Evolutionary conservation across 2,797 vertebrate genomes (phyloP), one percentile per base, ranked within the genome.

Genomic region (Spinus olivaceus): DNA sequence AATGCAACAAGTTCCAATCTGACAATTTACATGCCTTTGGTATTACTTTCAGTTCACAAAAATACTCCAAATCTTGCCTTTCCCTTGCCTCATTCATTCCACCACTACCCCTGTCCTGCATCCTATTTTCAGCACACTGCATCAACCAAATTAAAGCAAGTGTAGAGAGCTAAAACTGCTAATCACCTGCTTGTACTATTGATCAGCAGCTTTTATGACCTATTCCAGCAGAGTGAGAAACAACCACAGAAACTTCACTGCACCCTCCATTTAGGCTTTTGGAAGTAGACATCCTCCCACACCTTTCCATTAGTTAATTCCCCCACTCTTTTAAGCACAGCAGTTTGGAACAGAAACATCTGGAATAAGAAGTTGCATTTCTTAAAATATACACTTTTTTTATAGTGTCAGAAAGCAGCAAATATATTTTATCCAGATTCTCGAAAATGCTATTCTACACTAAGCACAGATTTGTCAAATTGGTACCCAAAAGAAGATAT

Each of bases 121-220:
- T n/a, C 33, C 69, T 39, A 25, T 63, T 92, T 78, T 33, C 65
- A 91, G 51, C 47, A 73, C 21, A 21, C 19, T 19, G 23, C 67
- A 86, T 21, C 74, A 78, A 51, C 33, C 57, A 86, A 91, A 93
- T 84, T 70, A 72, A 81, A 73, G 70, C 22, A 53, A 42, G 37
- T 8, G n/a, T 35, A 71, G 35, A 54, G 42, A 77, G 60, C 22
- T 74, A 66, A 37, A 88, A 61, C 39, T 95, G 88, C 56, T 95
- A 65, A 93, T 94, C 88, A 78, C 92, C 79, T 81, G 57, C 81
- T 85, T 92, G 69, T 78, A 89, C 50, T 93, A 91, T 74, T 86
- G 88, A 94, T 91, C 79, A 88, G 72, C 27, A 69, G 70, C 80
- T 88, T 86, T 81, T 81, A 83, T 5, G 0, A 84, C 49, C 66